Conservation (phyloP, 2,113 vertebrate genomes). For the Varanus komodoensis region DNA sequence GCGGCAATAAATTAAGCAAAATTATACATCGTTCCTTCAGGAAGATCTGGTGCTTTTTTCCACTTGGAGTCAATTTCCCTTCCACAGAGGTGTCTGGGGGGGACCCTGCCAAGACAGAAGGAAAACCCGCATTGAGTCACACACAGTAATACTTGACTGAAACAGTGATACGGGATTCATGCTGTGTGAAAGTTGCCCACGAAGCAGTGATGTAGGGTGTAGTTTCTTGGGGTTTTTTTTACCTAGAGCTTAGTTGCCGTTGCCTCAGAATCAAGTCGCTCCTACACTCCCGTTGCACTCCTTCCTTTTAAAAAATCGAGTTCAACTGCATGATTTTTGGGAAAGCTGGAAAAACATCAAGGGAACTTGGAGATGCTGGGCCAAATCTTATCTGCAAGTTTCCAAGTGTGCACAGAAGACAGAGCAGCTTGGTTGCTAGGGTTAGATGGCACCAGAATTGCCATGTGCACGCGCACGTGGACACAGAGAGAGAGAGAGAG, state of each 20-base stretch:
- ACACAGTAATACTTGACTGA: not conserved
- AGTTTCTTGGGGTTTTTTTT: accelerated
- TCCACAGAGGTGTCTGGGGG: not conserved
- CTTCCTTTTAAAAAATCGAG: not conserved
- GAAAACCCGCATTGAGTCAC: not conserved
- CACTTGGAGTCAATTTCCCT: constrained; percentile 21
- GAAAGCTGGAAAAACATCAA: constrained; percentile 25
- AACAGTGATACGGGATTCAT: accelerated
- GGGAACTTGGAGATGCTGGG: not conserved
- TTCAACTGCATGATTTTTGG: not conserved
- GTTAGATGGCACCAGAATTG: not conserved
- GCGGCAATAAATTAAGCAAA: constrained; percentile 55
- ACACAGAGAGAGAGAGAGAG: too few species aligned
- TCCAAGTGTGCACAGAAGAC: not conserved
- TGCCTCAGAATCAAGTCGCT: accelerated
- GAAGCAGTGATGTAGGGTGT: not conserved
- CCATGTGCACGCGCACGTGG: not conserved
- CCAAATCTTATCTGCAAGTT: accelerated
- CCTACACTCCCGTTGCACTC: not conserved
- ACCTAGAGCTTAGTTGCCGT: not conserved
- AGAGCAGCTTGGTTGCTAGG: accelerated
- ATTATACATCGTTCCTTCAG: constrained; percentile 35
- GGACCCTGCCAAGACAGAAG: not conserved
- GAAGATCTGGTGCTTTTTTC: constrained; percentile 64
- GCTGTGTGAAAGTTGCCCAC: not conserved